These are phyloP conservation scores for Drymodes brunneopygia DNA, from an alignment of 2,113 vertebrate species.

Conservation along the genomic window DNA sequence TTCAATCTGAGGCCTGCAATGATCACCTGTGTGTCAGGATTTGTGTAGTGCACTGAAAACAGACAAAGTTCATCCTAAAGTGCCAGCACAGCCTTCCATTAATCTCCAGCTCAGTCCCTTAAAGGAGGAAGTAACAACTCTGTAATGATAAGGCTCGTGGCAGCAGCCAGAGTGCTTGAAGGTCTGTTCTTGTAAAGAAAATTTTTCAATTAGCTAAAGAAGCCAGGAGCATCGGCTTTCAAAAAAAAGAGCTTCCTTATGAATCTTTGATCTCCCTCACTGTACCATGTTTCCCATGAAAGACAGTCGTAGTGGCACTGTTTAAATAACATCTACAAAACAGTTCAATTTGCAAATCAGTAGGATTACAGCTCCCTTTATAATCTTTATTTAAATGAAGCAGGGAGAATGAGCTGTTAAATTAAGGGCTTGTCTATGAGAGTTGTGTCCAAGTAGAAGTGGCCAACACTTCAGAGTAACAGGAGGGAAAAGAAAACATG, in stretches of 20 bases:
- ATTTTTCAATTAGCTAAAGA: constrained; percentile 76
- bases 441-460: constrained; percentile 38
- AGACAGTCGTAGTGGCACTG: constrained; percentile 29
- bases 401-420: constrained; percentile 41
- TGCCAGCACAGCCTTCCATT: constrained; percentile 55
- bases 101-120: constrained; percentile 62
- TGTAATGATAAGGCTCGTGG: constrained; percentile 64
- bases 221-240: constrained; percentile 69
- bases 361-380: constrained; percentile 52
- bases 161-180: constrained; percentile 69
- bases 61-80: constrained; percentile 51
- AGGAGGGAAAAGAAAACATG: background rate
- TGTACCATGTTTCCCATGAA: constrained; percentile 63
- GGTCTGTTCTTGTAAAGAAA: constrained; percentile 75
- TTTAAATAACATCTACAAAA: constrained; percentile 67
- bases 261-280: constrained; percentile 71
- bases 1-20: background rate
- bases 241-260: constrained; percentile 63
- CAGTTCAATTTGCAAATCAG: constrained; percentile 68
- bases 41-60: background rate
- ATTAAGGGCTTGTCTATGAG: constrained; percentile 25
- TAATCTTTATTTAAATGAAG: constrained; percentile 62
- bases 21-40: constrained; percentile 56
- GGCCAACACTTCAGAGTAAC: constrained; percentile 13
- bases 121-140: constrained; percentile 66